These are phyloP conservation scores for Brotula barbata DNA, from an alignment of 2,797 vertebrate genomes.

Conservation along the genomic window DNA sequence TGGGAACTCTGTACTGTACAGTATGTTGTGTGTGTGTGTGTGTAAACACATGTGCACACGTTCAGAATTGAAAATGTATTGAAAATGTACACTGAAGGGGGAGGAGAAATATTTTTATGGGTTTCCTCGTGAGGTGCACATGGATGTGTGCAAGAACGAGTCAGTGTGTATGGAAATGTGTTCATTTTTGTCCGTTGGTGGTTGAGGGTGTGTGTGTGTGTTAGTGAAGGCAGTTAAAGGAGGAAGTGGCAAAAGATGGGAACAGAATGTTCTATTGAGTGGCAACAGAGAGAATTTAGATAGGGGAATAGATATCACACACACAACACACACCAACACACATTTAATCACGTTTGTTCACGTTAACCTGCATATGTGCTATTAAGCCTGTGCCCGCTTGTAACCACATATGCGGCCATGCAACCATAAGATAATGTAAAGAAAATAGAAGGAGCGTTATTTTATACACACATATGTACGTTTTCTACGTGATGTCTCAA, in stretches of 20 bases:
- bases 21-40: conserved; percentile 18
- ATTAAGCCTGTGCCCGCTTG: too few relatives aligned
- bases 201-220: conserved; percentile 12
- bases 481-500: not conserved
- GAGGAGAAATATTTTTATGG: conserved; percentile 31
- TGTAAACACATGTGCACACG: conserved; percentile 46
- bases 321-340: conserved; percentile 12
- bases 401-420: too few relatives aligned
- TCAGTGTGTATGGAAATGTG: not conserved
- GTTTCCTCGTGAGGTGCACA: conserved; percentile 1
- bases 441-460: too few relatives aligned
- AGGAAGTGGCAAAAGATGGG: conserved; percentile 66
- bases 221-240: conserved; percentile 41
- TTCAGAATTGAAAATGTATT: conserved; percentile 16
- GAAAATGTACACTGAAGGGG: conserved; percentile 28
- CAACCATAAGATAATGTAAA: too few relatives aligned
- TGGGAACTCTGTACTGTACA: not conserved
- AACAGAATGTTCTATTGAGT: conserved; percentile 68
- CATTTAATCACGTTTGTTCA: not conserved
- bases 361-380: not conserved
- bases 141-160: not conserved
- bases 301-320: conserved; percentile 4
- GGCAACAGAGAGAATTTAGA: conserved; percentile 30
- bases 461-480: too few relatives aligned
- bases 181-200: not conserved